A percentile compares a stretch with the other conserved stretches of the same genome.
Evolutionary conservation across 2,113 vertebrate species (phyloP).

Genomic region (Ranitomeya variabilis): DNA sequence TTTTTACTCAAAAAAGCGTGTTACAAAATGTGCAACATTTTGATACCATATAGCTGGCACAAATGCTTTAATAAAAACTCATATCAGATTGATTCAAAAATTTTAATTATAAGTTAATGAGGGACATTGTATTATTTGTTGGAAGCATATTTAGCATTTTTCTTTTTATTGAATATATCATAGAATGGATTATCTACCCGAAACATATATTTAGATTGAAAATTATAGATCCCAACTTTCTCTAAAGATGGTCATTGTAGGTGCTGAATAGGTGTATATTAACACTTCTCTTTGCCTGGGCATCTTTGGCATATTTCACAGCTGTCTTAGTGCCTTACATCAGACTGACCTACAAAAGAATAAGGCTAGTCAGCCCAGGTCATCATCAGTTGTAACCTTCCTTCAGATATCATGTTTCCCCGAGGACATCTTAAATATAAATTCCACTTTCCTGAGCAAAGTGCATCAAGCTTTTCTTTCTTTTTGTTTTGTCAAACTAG

Average conservation of each 20-base stretch:
- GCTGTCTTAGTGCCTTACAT: slow-evolving; percentile 78
- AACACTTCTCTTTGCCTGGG: slow-evolving; percentile 68
- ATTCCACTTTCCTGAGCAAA: slow-evolving; percentile 65
- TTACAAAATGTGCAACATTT: too few species aligned
- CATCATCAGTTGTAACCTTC: slow-evolving; percentile 64
- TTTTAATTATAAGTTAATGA: too few species aligned
- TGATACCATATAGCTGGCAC: too few species aligned
- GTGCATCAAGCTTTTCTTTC: slow-evolving; percentile 69
- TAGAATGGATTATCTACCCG: too few species aligned
- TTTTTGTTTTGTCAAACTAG: slow-evolving; percentile 74
- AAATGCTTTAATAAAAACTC: too few species aligned
- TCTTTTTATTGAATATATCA: too few species aligned
- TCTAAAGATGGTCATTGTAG: neutral
- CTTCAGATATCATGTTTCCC: slow-evolving; percentile 62
- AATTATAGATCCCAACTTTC: neutral
- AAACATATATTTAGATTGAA: too few species aligned
- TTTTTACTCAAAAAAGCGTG: too few species aligned
- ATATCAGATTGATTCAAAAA: too few species aligned
- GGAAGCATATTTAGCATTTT: too few species aligned
- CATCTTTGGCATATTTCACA: slow-evolving; percentile 73
- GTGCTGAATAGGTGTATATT: slow-evolving; percentile 60
- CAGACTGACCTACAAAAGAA: slow-evolving; percentile 82
- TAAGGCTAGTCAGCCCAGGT: slow-evolving; percentile 63
- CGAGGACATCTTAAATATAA: slow-evolving; percentile 66
- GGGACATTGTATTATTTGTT: too few species aligned